Evolutionary conservation across 2,113 vertebrate species (phyloP), one percentile per base, ranked within the genome.

Genomic region (Sinocyclocheilus rhinocerous): DNA sequence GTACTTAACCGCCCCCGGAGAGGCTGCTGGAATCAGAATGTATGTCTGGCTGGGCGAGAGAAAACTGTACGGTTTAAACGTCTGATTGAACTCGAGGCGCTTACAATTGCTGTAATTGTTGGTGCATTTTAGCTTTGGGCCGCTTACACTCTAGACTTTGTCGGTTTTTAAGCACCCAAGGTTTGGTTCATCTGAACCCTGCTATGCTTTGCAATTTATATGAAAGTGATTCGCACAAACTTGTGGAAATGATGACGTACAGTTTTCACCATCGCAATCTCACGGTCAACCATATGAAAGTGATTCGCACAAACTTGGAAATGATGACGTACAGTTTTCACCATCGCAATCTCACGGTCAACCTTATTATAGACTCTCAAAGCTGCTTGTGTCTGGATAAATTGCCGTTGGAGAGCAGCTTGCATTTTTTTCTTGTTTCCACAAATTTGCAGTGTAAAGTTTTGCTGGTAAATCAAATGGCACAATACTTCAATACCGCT

Each of bases 1-100:
- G 84, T 84, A 85, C 86, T 82, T 89, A 83, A 77, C 85, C 84
- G 65, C 86, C 88, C 73, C 85, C 88, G 16, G 83, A 87, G 88
- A 87, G 80, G 84, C 86, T 89, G 86, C 86, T 87, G 81, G 81
- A 69, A 89, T 77, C 72, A 69, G 88, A 61, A 77, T 83, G 86
- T 76, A 77, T 83, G 86, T 87, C 86, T 89, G 86, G 80, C 84
- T 85, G 52, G 26, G 48, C 82, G 50, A 81, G 83, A 87, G 83
- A 69, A 80, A 81, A n/a, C 50, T 81, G 59, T 61, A 82, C 69
- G 80, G 63, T 78, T 69, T 39, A 85, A 73, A 22, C 18, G 29
- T 73, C 63, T 61, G 52, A 57, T 55, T 73, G 48, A 84, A 73
- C 65, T 36, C 11, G 4, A 59, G 77, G 15, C 7, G 22, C 9